Base-by-base conservation (phyloP, 2,797 vertebrate species). In the Poeciliopsis infans region DNA sequence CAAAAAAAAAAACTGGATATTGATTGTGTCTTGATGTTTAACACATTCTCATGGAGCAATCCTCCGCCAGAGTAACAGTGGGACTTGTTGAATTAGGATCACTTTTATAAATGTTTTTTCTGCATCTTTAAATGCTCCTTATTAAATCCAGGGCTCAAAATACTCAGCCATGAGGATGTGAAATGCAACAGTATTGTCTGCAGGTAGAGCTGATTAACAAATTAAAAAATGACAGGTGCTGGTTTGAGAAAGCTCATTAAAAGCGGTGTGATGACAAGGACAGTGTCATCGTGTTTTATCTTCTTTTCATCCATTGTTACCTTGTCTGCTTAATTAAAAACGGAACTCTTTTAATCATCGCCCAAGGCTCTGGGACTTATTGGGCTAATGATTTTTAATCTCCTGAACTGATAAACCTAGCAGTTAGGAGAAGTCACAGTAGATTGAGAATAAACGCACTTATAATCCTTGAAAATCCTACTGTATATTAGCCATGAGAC, bases 281-380 rank as follows among this genome's bases (percentile, higher is more conserved):
- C 20, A 25, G 74, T 78, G 77, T 84, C 74, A 84, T 76, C 68
- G 46, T 78, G 61, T 80, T 88, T 59, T 72, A 80, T 80, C 75
- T 75, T 76, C 53, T 51, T 53, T 41, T 84, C 74, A 69, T 81
- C 86, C 72, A 83, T 87, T 79, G 77, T 87, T 81, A 80, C 85
- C 80, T 88, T 81, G 79, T 89, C 83, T 85, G 83, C 57, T 78
- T 87, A 88, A 88, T 92, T 88, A 88, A 87, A 87, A 80, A 68
- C 84, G 77, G 75, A 74, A 70, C 80, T 91, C 76, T 76, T 78
- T 70, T 90, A 87, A 89, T 91, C 77, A 88, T 90, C 86, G 77
- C 83, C 71, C 23, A 12, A 74, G 85, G 83, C 84, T 85, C 80
- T 88, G 79, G 83, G 76, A 91, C 89, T 84, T 80, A 88, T 88